Evolutionary conservation across 2,797 vertebrate species (phyloP).

Genomic region (Emydoidea blandingii): DNA sequence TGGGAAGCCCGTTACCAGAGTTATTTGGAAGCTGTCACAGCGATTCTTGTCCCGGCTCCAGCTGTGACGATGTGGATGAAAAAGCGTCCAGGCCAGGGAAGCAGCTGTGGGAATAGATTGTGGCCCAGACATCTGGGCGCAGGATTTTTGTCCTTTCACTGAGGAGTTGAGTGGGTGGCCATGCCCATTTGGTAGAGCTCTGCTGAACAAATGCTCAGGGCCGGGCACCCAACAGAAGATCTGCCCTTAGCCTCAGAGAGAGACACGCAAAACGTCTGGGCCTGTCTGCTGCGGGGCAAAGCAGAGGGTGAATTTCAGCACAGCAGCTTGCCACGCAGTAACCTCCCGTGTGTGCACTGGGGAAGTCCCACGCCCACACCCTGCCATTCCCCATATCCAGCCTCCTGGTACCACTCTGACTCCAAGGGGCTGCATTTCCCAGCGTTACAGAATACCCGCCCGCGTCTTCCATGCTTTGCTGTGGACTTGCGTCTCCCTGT

Average conservation of each 20-base stretch:
- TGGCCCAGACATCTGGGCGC: too few species aligned
- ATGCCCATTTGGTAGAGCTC: not conserved
- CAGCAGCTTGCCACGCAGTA: not conserved
- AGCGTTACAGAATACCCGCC: not conserved
- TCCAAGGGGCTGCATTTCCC: not conserved
- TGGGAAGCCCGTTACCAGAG: too few species aligned
- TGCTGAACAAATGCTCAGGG: too few species aligned
- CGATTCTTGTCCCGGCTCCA: too few species aligned
- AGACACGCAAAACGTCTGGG: too few species aligned
- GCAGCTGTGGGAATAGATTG: not conserved
- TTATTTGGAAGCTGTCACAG: too few species aligned
- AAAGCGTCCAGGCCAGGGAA: rapidly evolving
- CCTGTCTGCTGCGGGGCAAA: not conserved
- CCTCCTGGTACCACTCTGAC: not conserved
- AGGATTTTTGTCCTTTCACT: not conserved
- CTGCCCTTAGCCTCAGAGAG: too few species aligned
- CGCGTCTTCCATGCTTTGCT: not conserved
- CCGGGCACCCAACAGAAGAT: too few species aligned
- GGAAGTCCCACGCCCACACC: not conserved
- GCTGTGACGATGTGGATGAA: too few species aligned
- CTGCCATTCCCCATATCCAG: not conserved
- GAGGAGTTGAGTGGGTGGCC: too few species aligned
- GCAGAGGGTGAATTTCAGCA: not conserved
- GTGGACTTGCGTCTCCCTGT: too few species aligned
- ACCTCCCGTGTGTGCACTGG: too few species aligned